These are phyloP conservation scores for Polydrusus tereticollis DNA, from an alignment of 2,888 invertebrate species.

Conservation along the genomic window DNA sequence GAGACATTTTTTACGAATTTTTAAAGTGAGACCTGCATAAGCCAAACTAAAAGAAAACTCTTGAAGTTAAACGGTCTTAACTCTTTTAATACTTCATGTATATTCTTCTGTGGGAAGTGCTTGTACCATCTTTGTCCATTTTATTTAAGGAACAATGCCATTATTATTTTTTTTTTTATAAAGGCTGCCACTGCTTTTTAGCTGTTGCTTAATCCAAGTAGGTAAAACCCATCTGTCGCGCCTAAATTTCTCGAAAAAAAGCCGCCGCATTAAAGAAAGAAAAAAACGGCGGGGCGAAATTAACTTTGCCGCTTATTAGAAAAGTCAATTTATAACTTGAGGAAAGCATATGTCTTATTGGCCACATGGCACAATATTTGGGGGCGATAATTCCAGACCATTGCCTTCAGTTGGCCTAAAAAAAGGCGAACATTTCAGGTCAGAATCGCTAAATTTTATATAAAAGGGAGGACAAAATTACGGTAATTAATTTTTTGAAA, in stretches of 20 bases:
- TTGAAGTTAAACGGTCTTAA: too few species aligned
- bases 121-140: too few species aligned
- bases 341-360: slow-evolving; percentile 52
- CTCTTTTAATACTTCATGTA: too few species aligned
- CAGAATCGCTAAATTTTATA: slow-evolving; percentile 13
- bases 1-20: too few species aligned
- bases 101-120: too few species aligned
- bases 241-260: slow-evolving; percentile 22
- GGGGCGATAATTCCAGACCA: slow-evolving; percentile 21
- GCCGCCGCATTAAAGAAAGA: slow-evolving; percentile 38
- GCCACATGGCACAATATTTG: slow-evolving; percentile 48
- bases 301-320: slow-evolving; percentile 56
- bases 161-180: too few species aligned
- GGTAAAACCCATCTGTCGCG: slow-evolving; percentile 25
- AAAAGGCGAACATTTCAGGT: slow-evolving; percentile 21
- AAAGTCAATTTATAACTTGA: slow-evolving; percentile 54
- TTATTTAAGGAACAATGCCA: too few species aligned
- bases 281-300: slow-evolving; percentile 53
- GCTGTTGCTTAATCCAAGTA: slow-evolving; percentile 9
- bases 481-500: too few species aligned
- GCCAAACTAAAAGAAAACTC: too few species aligned
- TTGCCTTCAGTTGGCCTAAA: slow-evolving; percentile 8
- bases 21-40: too few species aligned
- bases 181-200: background rate
- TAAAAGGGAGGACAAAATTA: too few species aligned